Evolutionary conservation across 1,140 invertebrate genomes (phyloP), one percentile per base, ranked within the genome.

Genomic region (Pararge aegeria): DNA sequence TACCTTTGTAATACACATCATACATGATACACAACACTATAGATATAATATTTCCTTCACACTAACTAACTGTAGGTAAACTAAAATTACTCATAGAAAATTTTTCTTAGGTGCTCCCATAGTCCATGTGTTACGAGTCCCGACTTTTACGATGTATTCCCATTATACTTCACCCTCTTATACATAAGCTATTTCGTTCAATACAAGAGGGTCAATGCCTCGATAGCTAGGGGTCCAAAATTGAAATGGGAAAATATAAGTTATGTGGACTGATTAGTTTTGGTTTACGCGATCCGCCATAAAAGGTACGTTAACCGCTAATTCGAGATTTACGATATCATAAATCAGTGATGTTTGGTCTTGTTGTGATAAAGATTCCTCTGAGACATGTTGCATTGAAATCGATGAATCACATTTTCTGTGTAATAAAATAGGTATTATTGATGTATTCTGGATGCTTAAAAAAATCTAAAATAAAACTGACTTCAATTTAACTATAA

Each of bases 301-400:
- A 87, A 84, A 84, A 83, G 50, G 44, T 58, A 51, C 77, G 60
- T 83, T 68, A 79, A 79, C 55, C 70, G 64, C 82, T 83, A 87
- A 85, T 87, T 80, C 73, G 70, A 78, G 74, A 83, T 87, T 87
- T 87, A 87, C 76, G 79, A 72, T 60, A 59, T 65, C 73, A 63
- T 87, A 87, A 80, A 87, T 87, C 68, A 82, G 62, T 59, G 66
- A 58, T 82, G 80, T 84, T 84, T 80, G 66, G 57, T 54, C 40
- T 56, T 70, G 73, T 78, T 78, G 75, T 70, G 70, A 78, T 73
- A 70, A 75, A 64, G 58, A 61, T 24, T 42, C 46, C 21, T 58
- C 24, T 13, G 34, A 21, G 40, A 50, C 30, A 61, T 34, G 44
- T 48, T 29, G 50, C 42, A 48, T 64, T 18, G 29, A 12, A 18